A percentile compares a stretch with the other conserved stretches of the same genome.
Conservation (phyloP, 2,888 invertebrate genomes). For the Nycteola revayana region DNA sequence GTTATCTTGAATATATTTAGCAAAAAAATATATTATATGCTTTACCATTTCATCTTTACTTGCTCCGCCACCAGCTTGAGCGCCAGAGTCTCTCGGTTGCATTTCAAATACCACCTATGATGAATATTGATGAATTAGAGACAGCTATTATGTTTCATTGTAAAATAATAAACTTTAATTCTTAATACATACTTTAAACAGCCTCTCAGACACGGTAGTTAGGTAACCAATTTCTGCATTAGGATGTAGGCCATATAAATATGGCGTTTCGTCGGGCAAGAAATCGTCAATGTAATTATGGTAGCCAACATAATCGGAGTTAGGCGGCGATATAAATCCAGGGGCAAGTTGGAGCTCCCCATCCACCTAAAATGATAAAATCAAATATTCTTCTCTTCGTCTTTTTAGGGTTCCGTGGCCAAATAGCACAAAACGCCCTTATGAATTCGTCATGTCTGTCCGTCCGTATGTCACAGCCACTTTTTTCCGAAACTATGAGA, state of each 20-base stretch:
- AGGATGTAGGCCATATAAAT: conserved; percentile 95
- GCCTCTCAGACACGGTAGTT: conserved; percentile 91
- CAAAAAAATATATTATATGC: too few species aligned
- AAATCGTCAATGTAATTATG: conserved; percentile 93
- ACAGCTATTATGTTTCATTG: too few species aligned
- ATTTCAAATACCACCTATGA: conserved; percentile 87
- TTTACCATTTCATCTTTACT: conserved; percentile 91
- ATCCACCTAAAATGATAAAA: conserved; percentile 87
- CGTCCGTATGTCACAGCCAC: too few species aligned
- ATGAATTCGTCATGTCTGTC: too few species aligned
- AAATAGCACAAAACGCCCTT: too few species aligned
- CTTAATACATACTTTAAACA: conserved; percentile 83
- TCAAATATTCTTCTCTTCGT: too few species aligned
- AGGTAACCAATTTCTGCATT: conserved; percentile 98
- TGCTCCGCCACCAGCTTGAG: conserved; percentile 85
- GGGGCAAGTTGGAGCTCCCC: conserved; percentile 91
- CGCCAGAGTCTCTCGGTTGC: conserved; percentile 92
- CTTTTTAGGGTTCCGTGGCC: too few species aligned
- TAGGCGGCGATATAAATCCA: conserved; percentile 93
- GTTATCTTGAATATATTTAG: too few species aligned
- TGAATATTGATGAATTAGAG: too few species aligned
- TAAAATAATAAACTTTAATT: too few species aligned
- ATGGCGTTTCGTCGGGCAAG: conserved; percentile 93
- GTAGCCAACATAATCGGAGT: conserved; percentile 92
- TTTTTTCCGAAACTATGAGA: too few species aligned